These are phyloP conservation scores for Eufriesea mexicana DNA, from an alignment of 1,140 invertebrate genomes.

Conservation along the genomic window DNA sequence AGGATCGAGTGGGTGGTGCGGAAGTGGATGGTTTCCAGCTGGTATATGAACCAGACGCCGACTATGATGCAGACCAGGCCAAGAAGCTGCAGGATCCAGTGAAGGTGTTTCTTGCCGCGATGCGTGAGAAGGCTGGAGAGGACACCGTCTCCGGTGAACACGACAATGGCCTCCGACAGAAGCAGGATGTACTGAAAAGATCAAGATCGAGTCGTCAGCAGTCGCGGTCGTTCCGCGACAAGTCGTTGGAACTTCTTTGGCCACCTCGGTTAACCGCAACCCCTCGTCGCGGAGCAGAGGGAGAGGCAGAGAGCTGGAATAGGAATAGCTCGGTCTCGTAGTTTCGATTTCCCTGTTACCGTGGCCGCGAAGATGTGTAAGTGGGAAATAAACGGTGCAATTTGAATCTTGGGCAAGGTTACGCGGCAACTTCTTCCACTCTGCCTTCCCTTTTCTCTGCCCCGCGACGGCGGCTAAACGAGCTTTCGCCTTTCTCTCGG, in stretches of 20 bases:
- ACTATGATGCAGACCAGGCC: conserved; percentile 66
- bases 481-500: conserved; percentile 6
- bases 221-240: conserved; percentile 29
- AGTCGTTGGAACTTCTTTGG: conserved; percentile 61
- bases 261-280: conserved; percentile 21
- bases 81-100: conserved; percentile 74
- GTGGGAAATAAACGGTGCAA: conserved; percentile 34
- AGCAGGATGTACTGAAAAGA: conserved; percentile 75
- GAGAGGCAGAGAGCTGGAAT: neutral
- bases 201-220: conserved; percentile 43
- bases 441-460: neutral
- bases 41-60: conserved; percentile 67
- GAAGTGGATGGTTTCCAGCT: conserved; percentile 59
- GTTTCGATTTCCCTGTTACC: conserved; percentile 38
- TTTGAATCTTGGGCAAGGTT: conserved; percentile 47
- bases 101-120: conserved; percentile 67
- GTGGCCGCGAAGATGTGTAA: neutral
- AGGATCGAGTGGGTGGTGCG: conserved; percentile 63
- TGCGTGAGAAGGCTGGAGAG: conserved; percentile 65
- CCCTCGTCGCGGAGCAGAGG: neutral
- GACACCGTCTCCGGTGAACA: conserved; percentile 66
- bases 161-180: conserved; percentile 75
- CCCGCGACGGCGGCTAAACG: neutral
- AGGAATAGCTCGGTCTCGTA: neutral
- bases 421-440: neutral